Evolutionary conservation across 2,888 invertebrate species (phyloP).

Genomic region (Sinodicranocentrus sp.): DNA sequence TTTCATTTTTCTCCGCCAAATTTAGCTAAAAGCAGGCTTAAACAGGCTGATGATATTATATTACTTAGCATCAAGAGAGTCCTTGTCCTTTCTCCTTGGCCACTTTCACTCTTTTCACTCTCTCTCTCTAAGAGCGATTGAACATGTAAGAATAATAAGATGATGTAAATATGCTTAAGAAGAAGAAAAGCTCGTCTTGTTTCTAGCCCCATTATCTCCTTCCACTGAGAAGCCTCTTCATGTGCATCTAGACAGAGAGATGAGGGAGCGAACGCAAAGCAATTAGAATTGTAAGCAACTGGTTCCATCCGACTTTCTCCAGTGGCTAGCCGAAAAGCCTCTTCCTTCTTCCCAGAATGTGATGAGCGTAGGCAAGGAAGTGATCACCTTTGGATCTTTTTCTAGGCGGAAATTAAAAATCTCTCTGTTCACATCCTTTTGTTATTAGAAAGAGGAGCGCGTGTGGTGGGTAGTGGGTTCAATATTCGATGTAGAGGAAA

Average conservation of each 20-base stretch:
- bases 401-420: slow-evolving; percentile 73
- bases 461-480: neutral
- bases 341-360: too few relatives aligned
- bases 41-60: slow-evolving; percentile 55
- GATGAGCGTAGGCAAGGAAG: slow-evolving; percentile 31
- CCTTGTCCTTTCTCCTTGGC: slow-evolving; percentile 34
- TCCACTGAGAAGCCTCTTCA: too few relatives aligned
- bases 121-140: slow-evolving; percentile 17
- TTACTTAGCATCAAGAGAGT: slow-evolving; percentile 38
- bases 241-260: neutral
- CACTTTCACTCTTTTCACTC: slow-evolving; percentile 18
- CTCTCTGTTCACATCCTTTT: slow-evolving; percentile 65
- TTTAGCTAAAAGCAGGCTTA: slow-evolving; percentile 53
- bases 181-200: too few relatives aligned
- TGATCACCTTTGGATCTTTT: slow-evolving; percentile 58
- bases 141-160: neutral
- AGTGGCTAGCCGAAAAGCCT: neutral
- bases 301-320: slow-evolving; percentile 42
- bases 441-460: slow-evolving; percentile 40
- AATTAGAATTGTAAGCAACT: slow-evolving; percentile 66
- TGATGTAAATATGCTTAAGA: slow-evolving; percentile 1
- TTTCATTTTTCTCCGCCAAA: slow-evolving; percentile 41
- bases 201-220: too few relatives aligned
- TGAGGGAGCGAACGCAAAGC: slow-evolving; percentile 39
- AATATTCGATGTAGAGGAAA: too few relatives aligned